These are phyloP conservation scores for Sphaerophoria taeniata DNA, from an alignment of 2,888 invertebrate species.

Conservation along the genomic window DNA sequence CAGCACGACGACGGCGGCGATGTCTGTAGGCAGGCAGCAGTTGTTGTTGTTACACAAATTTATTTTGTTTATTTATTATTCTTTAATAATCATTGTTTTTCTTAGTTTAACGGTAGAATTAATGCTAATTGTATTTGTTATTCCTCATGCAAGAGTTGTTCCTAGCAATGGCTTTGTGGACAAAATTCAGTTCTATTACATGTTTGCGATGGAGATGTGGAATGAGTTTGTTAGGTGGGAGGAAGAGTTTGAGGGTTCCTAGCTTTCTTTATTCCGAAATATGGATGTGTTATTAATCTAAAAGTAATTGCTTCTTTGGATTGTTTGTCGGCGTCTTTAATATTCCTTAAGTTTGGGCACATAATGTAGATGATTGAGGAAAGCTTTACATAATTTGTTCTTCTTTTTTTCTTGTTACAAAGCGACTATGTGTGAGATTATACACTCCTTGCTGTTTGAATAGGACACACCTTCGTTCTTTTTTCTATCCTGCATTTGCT, in stretches of 20 bases:
- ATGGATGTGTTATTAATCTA: no score
- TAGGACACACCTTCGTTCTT: no score
- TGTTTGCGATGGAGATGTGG: constrained; percentile 43
- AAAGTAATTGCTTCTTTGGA: no score
- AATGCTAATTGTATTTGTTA: constrained; percentile 26
- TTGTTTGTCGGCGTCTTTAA: no score
- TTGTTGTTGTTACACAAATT: constrained; percentile 54
- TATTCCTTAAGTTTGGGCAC: no score
- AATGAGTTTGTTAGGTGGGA: constrained; percentile 61
- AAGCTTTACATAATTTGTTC: no score
- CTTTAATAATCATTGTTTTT: constrained; percentile 42
- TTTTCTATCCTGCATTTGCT: no score
- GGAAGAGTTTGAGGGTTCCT: constrained; percentile 39
- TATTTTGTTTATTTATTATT: constrained; percentile 53
- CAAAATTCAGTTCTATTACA: constrained; percentile 39
- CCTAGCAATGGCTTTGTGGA: constrained; percentile 52
- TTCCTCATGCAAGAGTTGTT: constrained; percentile 36
- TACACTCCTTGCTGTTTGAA: no score
- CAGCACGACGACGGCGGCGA: not conserved
- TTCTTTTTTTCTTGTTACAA: no score
- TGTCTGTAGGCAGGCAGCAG: constrained; percentile 62
- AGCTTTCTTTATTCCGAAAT: not conserved
- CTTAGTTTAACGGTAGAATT: constrained; percentile 35
- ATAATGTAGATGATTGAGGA: no score
- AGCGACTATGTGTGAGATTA: no score